Percentiles rank a stretch among this genome's conserved stretches.
phyloP scores from a whole-genome alignment of 2,888 invertebrate species.

The Acrobasis suavella region DNA sequence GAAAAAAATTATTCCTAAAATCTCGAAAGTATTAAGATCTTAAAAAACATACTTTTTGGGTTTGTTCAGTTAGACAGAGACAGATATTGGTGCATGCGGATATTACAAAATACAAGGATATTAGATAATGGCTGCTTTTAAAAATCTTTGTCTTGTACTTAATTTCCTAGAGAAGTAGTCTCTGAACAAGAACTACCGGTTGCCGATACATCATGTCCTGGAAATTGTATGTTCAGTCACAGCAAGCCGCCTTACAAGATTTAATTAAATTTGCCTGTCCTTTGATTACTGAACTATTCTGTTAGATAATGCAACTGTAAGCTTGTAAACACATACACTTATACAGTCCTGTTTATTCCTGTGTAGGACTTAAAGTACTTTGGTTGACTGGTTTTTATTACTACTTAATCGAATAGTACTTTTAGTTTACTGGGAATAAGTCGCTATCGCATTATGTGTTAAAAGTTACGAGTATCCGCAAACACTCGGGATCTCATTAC shows the following conservation, averaged over 20 bases:
- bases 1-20: neutral
- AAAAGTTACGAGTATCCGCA: neutral
- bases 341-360: neutral
- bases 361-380: constrained; percentile 28
- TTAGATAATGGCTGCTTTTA: no score
- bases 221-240: neutral
- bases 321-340: constrained; percentile 1
- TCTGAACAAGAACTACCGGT: neutral
- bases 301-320: neutral
- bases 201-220: neutral
- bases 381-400: constrained; percentile 30
- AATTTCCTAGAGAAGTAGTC: neutral
- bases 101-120: no score
- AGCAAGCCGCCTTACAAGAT: neutral
- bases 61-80: no score
- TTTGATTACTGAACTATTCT: neutral
- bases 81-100: no score
- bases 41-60: no score
- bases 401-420: constrained; percentile 7
- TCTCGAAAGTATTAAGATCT: no score
- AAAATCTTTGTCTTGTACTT: no score
- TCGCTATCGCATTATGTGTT: constrained; percentile 2
- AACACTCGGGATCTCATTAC: neutral
- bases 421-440: constrained; percentile 13
- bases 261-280: neutral